These are phyloP conservation scores for Lysiphlebus fabarum DNA, from an alignment of 1,140 invertebrate genomes.

Conservation along the genomic window DNA sequence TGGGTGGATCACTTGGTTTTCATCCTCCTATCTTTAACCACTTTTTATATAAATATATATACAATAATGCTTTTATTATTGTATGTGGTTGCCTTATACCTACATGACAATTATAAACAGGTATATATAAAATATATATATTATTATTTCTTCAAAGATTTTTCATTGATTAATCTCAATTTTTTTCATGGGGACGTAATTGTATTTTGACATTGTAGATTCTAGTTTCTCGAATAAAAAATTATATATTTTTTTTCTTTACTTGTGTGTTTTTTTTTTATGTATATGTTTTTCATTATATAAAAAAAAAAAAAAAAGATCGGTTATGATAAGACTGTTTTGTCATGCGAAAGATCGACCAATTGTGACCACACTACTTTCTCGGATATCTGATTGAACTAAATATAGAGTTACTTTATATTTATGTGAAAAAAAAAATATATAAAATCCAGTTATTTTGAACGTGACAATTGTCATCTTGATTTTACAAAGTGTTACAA, in stretches of 20 bases:
- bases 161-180: slow-evolving; percentile 6
- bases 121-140: slow-evolving; percentile 2
- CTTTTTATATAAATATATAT: too few relatives aligned
- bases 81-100: too few relatives aligned
- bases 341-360: slow-evolving; percentile 23
- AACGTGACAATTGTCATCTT: slow-evolving; percentile 4
- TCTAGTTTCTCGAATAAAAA: slow-evolving; percentile 24
- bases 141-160: neutral
- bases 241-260: neutral
- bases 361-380: neutral
- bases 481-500: slow-evolving; percentile 35
- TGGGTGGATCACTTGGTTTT: slow-evolving; percentile 10
- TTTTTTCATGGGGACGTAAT: slow-evolving; percentile 16
- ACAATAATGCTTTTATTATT: too few relatives aligned
- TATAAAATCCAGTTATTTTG: slow-evolving; percentile 24
- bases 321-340: slow-evolving; percentile 16
- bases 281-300: slow-evolving; percentile 2
- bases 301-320: too few relatives aligned
- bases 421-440: neutral
- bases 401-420: slow-evolving; percentile 35
- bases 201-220: slow-evolving; percentile 28
- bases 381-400: slow-evolving; percentile 32
- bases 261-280: slow-evolving; percentile 20
- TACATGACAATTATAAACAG: neutral
- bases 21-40: neutral